Evolutionary conservation across 2,888 invertebrate genomes (phyloP).

Genomic region (Drosophila phalerata): DNA sequence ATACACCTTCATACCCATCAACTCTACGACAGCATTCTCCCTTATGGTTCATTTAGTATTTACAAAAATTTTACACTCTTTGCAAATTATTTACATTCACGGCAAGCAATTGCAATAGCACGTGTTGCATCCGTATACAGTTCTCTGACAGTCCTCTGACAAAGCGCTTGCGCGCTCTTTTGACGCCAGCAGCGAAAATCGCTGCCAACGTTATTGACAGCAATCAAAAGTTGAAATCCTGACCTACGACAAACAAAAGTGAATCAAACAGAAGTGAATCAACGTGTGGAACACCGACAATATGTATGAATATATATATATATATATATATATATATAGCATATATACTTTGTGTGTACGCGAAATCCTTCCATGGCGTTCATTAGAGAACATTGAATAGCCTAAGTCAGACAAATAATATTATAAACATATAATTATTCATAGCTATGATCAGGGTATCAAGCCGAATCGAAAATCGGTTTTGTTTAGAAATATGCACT

Average conservation of each 20-base stretch:
- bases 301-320: too few relatives aligned
- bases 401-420: too few relatives aligned
- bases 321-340: too few relatives aligned
- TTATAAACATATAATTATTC: too few relatives aligned
- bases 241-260: slow-evolving; percentile 71
- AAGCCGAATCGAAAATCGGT: too few relatives aligned
- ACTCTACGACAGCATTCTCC: neutral
- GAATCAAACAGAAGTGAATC: slow-evolving; percentile 47
- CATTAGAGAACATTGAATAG: too few relatives aligned
- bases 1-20: neutral
- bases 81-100: slow-evolving; percentile 62
- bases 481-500: too few relatives aligned
- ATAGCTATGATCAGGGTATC: too few relatives aligned
- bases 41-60: slow-evolving; percentile 58
- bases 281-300: slow-evolving; percentile 56
- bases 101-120: slow-evolving; percentile 47
- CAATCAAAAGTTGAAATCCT: slow-evolving; percentile 58
- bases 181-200: slow-evolving; percentile 27
- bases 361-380: too few relatives aligned
- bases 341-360: too few relatives aligned
- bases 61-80: slow-evolving; percentile 36
- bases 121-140: slow-evolving; percentile 62
- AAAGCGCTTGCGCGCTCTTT: slow-evolving; percentile 72
- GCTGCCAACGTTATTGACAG: neutral
- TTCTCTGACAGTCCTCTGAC: slow-evolving; percentile 40